phyloP scores from a whole-genome alignment of 2,797 vertebrate species.

The Arrhamphus sclerolepis region DNA sequence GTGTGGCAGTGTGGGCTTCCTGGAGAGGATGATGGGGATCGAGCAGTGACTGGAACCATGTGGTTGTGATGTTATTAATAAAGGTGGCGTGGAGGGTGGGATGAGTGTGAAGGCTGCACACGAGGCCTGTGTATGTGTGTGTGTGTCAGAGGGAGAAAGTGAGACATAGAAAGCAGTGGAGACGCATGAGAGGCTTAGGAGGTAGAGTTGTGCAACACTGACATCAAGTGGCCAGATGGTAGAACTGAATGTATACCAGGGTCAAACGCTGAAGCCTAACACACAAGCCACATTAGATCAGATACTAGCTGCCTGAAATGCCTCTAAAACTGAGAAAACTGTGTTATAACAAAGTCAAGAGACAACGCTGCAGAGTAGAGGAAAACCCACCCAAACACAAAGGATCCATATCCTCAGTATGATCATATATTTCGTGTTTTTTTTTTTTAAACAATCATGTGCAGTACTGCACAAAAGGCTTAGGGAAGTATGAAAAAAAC shows the following conservation, averaged over 20 bases:
- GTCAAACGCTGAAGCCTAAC: background rate
- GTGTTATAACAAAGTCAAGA: no score
- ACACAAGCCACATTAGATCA: background rate
- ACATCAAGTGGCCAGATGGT: constrained; percentile 59
- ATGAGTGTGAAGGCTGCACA: constrained; percentile 17
- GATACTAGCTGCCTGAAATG: no score
- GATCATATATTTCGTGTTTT: no score
- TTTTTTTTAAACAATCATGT: no score
- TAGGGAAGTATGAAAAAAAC: no score
- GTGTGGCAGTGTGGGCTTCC: constrained; percentile 44
- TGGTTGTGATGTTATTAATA: constrained; percentile 59
- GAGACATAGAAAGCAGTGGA: no score
- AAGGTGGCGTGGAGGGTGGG: constrained; percentile 28
- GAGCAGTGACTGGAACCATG: constrained; percentile 47
- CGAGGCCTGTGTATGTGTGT: constrained; percentile 14
- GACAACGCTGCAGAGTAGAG: no score
- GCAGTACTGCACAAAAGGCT: no score
- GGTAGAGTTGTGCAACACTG: constrained; percentile 53
- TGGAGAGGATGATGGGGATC: constrained; percentile 43
- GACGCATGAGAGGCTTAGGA: fast-evolving
- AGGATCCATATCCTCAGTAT: no score
- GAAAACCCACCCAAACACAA: no score
- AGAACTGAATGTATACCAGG: background rate
- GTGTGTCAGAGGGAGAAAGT: no score
- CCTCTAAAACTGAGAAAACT: no score